A percentile compares a stretch with the other conserved stretches of the same genome.
phyloP scores from a whole-genome alignment of 92 coral and sea anemone genomes.

The Desmophyllum pertusum region DNA sequence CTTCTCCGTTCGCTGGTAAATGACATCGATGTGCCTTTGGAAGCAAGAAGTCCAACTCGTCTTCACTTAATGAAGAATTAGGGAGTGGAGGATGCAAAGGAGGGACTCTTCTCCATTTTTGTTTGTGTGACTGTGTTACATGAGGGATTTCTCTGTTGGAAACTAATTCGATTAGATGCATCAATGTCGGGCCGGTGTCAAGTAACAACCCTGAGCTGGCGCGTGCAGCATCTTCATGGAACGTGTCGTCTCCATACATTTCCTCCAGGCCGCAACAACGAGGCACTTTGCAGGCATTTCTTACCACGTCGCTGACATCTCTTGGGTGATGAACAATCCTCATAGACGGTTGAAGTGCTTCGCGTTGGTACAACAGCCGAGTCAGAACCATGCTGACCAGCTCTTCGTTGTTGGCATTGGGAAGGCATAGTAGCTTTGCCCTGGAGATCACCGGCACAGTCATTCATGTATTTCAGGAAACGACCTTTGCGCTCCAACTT shows the following conservation, averaged over 20 bases:
- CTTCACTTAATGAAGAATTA: slow-evolving; percentile 19
- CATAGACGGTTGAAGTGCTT: slow-evolving; percentile 34
- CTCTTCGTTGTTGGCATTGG: slow-evolving; percentile 67
- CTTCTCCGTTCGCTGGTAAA: slow-evolving; percentile 20
- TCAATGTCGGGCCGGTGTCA: too few species aligned
- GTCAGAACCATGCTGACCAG: slow-evolving; percentile 53
- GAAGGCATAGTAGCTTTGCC: slow-evolving; percentile 51
- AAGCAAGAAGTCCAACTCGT: slow-evolving; percentile 4
- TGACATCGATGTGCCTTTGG: slow-evolving; percentile 22
- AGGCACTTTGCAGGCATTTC: slow-evolving; percentile 33
- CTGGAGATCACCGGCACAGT: slow-evolving; percentile 27
- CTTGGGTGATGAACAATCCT: slow-evolving; percentile 45
- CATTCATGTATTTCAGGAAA: slow-evolving; percentile 46
- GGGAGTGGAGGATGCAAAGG: slow-evolving; percentile 22
- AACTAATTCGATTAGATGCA: too few species aligned
- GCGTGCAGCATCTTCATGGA: too few species aligned
- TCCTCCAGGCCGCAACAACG: slow-evolving; percentile 46
- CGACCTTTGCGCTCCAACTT: slow-evolving; percentile 64
- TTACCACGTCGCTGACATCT: slow-evolving; percentile 28
- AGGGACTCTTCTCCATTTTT: slow-evolving; percentile 33
- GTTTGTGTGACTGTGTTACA: too few species aligned
- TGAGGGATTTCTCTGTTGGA: too few species aligned
- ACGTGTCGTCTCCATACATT: slow-evolving; percentile 56
- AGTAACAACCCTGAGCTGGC: too few species aligned
- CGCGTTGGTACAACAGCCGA: slow-evolving; percentile 49